These are phyloP conservation scores for Martes flavigula DNA, from an alignment of 2,797 vertebrate species.

Conservation along the genomic window DNA sequence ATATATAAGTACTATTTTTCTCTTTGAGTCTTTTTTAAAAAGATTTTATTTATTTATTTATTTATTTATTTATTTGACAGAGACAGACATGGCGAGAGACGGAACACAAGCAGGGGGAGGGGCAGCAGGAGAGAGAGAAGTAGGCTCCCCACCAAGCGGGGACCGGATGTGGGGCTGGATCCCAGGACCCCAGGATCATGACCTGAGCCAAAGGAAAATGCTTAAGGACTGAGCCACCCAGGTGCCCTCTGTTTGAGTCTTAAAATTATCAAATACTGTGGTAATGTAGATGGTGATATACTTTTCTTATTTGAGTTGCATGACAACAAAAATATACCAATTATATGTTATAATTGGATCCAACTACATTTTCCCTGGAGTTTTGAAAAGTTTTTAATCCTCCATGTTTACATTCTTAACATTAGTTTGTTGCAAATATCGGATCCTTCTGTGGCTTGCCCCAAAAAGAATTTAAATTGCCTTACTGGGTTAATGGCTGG, in stretches of 20 bases:
- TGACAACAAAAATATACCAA: background rate
- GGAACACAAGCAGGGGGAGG: no score
- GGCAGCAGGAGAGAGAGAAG: no score
- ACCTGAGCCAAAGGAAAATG: no score
- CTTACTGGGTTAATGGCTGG: background rate
- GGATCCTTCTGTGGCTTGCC: background rate
- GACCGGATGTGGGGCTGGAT: no score
- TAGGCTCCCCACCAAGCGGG: no score
- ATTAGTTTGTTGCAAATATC: conserved; percentile 48
- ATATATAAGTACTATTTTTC: background rate
- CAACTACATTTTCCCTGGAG: conserved; percentile 55
- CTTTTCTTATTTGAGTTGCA: background rate
- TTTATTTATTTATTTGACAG: no score
- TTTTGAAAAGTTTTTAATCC: conserved; percentile 45
- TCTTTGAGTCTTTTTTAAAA: background rate
- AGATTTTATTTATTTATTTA: no score
- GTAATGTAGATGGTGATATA: background rate
- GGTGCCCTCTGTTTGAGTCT: background rate
- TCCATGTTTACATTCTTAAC: conserved; percentile 17
- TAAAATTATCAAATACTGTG: conserved; percentile 1
- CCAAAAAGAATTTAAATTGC: conserved; percentile 32
- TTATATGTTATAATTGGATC: conserved; percentile 59
- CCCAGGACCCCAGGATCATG: no score
- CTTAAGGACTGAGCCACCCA: no score
- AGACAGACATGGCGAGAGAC: no score